A percentile compares a stretch with the other conserved stretches of the same genome.
Conservation (phyloP, 2,888 invertebrate genomes). For the Dascillus cervinus region DNA sequence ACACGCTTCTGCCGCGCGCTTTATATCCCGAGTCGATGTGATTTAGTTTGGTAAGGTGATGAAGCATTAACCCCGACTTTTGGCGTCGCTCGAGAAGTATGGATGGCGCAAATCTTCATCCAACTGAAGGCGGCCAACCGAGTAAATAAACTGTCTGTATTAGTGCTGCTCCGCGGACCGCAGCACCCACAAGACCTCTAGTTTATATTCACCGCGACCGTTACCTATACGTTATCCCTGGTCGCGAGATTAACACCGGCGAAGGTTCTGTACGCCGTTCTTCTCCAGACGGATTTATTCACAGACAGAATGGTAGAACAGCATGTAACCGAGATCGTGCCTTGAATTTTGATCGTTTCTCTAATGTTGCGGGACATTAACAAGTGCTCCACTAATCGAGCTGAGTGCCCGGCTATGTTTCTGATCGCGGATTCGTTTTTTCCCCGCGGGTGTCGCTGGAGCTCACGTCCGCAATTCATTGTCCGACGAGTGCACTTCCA, state of each 20-base stretch:
- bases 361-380: constrained; percentile 11
- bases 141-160: constrained; percentile 10
- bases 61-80: constrained; percentile 16
- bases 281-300: constrained; percentile 14
- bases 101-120: constrained; percentile 11
- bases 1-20: constrained; percentile 13
- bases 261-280: constrained; percentile 10
- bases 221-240: constrained; percentile 8
- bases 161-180: constrained; percentile 11
- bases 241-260: constrained; percentile 14
- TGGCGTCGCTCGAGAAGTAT: no score
- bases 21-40: constrained; percentile 14
- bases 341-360: constrained; percentile 8
- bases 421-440: background rate
- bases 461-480: constrained; percentile 11
- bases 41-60: constrained; percentile 17
- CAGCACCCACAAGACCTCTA: constrained; percentile 11
- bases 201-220: constrained; percentile 13
- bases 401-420: constrained; percentile 7
- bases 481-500: constrained; percentile 10
- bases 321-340: constrained; percentile 16
- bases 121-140: constrained; percentile 5
- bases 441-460: background rate
- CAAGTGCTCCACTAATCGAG: constrained; percentile 14
- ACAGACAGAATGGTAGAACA: constrained; percentile 17